Evolutionary conservation across 1,140 invertebrate genomes (phyloP), one percentile per base, ranked within the genome.

Genomic region (Drosophila repleta): DNA sequence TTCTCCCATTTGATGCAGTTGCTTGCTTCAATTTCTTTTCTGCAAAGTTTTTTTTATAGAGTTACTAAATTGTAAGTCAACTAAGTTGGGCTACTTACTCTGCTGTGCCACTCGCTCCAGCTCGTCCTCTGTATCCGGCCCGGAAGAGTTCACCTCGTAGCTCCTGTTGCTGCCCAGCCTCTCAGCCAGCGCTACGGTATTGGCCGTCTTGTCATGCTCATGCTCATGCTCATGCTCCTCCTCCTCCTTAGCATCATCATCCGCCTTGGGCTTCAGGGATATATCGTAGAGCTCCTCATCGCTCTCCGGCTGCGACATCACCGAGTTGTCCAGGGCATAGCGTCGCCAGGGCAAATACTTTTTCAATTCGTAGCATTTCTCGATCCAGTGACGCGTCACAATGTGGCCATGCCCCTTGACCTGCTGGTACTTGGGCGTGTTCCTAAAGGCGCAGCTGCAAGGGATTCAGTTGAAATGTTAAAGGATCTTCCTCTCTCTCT

Each of bases 371-470:
- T 94, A 92, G 83, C 95, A 96, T 55, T 95, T 94, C 61, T 94
- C 93, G 53, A 98, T 93, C 97, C 97, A 98, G 21, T 95, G 92
- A 75, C 95, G 95, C 15, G 91, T 95, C 1, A 97, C 95, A 79
- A 97, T 96, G 91, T 93, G 94, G 17, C 94, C 95, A 79, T 93
- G 93, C 2, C 94, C 94, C 80, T 93, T 93, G 0, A 97, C 96
- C 92, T 96, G 94, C 56, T 94, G 93, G 88, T 95, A 96, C 91
- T 98, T 98, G 11, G 97, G 97, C 21, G 97, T 98, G 90, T 97
- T 97, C 3, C 94, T 90, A 93, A 97, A 97, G 15, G 97, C 97
- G 93, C 97, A 98, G 49, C 96, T 97, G 79, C 0, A 74, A 85
- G 11, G 32, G 32, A 35, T 35, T 3, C 3, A 35, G 10, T 35